These are phyloP conservation scores for Drosophila lacicola DNA, from an alignment of 2,888 invertebrate species.

Conservation along the genomic window DNA sequence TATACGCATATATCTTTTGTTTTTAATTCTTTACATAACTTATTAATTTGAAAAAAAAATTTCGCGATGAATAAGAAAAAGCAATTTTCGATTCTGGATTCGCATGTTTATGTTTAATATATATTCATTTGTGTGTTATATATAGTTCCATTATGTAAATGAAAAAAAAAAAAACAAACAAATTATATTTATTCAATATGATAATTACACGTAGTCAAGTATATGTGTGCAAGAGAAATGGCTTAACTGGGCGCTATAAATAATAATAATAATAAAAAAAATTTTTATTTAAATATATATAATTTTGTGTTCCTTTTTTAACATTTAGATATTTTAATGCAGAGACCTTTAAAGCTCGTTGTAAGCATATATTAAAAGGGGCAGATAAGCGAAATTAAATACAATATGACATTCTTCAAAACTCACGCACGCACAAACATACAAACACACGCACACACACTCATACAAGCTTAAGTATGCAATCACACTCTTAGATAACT, in stretches of 20 bases:
- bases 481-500: constrained; percentile 32
- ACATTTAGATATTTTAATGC: constrained; percentile 36
- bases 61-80: background rate
- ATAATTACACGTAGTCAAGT: constrained; percentile 42
- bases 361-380: constrained; percentile 40
- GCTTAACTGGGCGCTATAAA: constrained; percentile 66
- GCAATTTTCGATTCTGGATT: constrained; percentile 52
- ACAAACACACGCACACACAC: background rate
- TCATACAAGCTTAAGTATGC: constrained; percentile 21
- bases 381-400: constrained; percentile 28
- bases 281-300: constrained; percentile 28
- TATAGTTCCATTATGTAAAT: constrained; percentile 50
- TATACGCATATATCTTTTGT: constrained; percentile 25
- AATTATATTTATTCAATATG: constrained; percentile 46
- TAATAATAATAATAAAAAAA: constrained; percentile 36
- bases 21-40: constrained; percentile 52
- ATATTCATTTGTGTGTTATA: constrained; percentile 22
- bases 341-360: constrained; percentile 54
- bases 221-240: constrained; percentile 47
- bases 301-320: constrained; percentile 4
- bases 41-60: constrained; percentile 50
- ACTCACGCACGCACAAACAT: constrained; percentile 5
- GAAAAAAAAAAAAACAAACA: constrained; percentile 35
- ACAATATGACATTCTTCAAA: constrained; percentile 12
- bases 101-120: constrained; percentile 25